Base-by-base conservation (phyloP, 35 echinoderm and acorn worm genomes). In the Holothuria glaberrima region DNA sequence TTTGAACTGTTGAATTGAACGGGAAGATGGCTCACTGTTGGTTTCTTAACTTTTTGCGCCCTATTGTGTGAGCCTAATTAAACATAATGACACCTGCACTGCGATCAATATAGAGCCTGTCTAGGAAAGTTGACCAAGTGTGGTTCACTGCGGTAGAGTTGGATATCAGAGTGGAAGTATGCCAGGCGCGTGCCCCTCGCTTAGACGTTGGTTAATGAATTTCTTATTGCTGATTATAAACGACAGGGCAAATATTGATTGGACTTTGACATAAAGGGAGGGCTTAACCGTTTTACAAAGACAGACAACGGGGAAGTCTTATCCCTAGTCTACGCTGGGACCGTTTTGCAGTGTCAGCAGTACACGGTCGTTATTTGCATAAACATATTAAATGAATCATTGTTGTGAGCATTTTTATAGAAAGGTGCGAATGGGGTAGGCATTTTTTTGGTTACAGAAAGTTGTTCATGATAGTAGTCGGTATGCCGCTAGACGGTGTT, bases 31-130 rank as follows among this genome's bases (percentile, higher is more conserved):
- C 33, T 28, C 30, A 38, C 5, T 61, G 80, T 84, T 84, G 80
- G 54, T 84, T 84, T 84, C 80, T 84, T 84, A 84, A 61, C 80
- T 84, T 84, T 63, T 84, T 31, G 80, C 57, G 52, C 56, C 46
- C 80, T 84, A 58, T 84, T 84, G 80, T 84, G 80, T 41, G 80
- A 84, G 80, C 80, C 57, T 84, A 84, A 84, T 84, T 84, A 84
- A 84, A 84, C 80, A 84, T 84, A 84, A 84, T 84, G 80, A 62
- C 80, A 84, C 80, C 80, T 84, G 80, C 80, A 48, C 52, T 21
- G 9, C 14, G 57, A 84, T 84, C 80, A 56, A 84, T 84, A 84
- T 25, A 22, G 20, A 61, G 10, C 57, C 80, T 30, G 13, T 48
- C 54, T 63, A 21, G 27, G n/a, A 62, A 22, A 19, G 44, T 21